Conservation (phyloP, 92 coral and sea anemone species). For the Siderastrea radians region DNA sequence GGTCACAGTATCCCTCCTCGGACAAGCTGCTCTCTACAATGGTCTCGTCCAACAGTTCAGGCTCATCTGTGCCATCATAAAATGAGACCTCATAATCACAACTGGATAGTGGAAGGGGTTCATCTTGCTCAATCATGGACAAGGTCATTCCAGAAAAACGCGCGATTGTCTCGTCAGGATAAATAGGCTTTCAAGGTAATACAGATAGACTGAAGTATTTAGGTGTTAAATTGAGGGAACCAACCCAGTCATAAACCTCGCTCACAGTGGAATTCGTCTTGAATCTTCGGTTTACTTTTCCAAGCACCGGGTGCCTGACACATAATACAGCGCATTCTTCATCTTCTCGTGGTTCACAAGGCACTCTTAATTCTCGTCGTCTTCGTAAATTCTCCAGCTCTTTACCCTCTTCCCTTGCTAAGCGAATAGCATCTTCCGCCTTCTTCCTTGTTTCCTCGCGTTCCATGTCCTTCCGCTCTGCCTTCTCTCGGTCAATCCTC, state of each 20-base stretch:
- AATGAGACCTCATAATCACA: slow-evolving; percentile 9
- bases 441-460: no score
- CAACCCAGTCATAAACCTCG: slow-evolving; percentile 40
- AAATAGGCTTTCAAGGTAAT: neutral
- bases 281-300: slow-evolving; percentile 16
- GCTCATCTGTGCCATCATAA: neutral
- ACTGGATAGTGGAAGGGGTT: neutral
- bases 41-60: no score
- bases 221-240: slow-evolving; percentile 26
- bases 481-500: neutral
- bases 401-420: neutral
- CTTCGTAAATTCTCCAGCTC: slow-evolving; percentile 20
- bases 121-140: neutral
- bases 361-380: slow-evolving; percentile 1
- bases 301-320: slow-evolving; percentile 20
- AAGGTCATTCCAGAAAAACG: neutral
- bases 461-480: neutral
- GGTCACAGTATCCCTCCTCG: no score
- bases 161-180: neutral
- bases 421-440: neutral
- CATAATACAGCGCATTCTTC: slow-evolving; percentile 8
- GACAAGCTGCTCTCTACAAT: no score
- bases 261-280: neutral
- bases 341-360: slow-evolving; percentile 7
- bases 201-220: slow-evolving; percentile 13